These are phyloP conservation scores for Neomorphus geoffroyi DNA, from an alignment of 2,797 vertebrate species.

Conservation along the genomic window DNA sequence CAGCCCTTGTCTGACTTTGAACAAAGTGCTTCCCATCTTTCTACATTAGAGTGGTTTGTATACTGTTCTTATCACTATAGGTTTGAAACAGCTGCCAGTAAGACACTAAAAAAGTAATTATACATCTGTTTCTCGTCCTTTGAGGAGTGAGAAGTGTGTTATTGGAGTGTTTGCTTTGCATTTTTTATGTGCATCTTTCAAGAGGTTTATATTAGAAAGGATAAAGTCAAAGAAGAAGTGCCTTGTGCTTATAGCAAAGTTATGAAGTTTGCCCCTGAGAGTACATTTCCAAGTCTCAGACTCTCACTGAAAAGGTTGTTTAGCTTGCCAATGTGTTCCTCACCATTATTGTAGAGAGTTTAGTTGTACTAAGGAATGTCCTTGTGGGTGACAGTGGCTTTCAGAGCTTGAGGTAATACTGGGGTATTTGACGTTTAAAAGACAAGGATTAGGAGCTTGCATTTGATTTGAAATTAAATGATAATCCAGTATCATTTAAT, in stretches of 20 bases:
- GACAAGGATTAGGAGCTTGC: not conserved
- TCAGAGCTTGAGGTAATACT: not conserved
- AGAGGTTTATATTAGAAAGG: not conserved
- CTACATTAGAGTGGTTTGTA: not conserved
- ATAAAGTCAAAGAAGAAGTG: not conserved
- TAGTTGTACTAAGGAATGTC: not conserved
- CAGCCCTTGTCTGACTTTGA: constrained; percentile 23
- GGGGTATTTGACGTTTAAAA: not conserved
- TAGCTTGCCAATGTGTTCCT: not conserved
- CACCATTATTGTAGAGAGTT: not conserved
- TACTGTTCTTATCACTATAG: not conserved
- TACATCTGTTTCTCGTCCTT: constrained; percentile 40
- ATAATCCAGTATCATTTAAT: not conserved
- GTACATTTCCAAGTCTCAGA: not conserved
- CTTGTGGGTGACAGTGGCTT: not conserved
- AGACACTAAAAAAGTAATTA: constrained; percentile 56
- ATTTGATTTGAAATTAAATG: not conserved
- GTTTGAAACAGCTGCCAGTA: constrained; percentile 42
- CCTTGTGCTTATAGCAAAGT: not conserved
- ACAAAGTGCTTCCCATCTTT: not conserved
- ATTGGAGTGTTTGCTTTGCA: not conserved
- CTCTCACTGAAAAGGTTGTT: not conserved
- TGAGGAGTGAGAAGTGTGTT: not conserved
- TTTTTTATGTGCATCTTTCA: not conserved
- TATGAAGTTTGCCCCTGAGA: not conserved